These are phyloP conservation scores for Lepus timidus DNA, from an alignment of 2,113 vertebrate species.

Conservation along the genomic window DNA sequence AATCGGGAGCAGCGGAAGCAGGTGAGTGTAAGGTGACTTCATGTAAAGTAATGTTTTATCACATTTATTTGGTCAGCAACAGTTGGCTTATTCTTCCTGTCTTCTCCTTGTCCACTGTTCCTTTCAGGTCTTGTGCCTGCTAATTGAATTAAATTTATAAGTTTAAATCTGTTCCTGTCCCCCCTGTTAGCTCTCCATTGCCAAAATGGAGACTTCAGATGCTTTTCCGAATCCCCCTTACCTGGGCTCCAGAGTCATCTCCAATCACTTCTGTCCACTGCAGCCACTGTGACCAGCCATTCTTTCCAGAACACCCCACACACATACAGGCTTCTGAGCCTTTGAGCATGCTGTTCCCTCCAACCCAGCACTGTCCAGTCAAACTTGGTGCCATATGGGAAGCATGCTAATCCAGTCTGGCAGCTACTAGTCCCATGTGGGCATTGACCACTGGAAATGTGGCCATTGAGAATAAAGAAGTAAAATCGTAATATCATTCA, in stretches of 20 bases:
- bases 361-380: not conserved
- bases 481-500: not conserved
- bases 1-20: not conserved
- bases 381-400: not conserved
- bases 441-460: not conserved
- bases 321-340: not conserved
- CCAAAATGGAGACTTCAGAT: not conserved
- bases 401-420: not conserved
- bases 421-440: not conserved
- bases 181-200: not conserved
- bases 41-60: not conserved
- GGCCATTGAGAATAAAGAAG: not conserved
- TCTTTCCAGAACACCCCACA: not conserved
- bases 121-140: not conserved
- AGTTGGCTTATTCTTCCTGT: not conserved
- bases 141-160: not conserved
- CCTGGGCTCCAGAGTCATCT: not conserved
- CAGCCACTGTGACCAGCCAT: not conserved
- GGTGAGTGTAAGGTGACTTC: not conserved
- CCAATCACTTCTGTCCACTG: not conserved
- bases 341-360: not conserved
- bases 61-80: not conserved
- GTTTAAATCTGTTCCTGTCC: not conserved
- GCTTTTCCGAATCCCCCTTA: not conserved
- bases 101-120: not conserved